Conservation (phyloP, 2,888 invertebrate species). For the Papilio demoleus region DNA sequence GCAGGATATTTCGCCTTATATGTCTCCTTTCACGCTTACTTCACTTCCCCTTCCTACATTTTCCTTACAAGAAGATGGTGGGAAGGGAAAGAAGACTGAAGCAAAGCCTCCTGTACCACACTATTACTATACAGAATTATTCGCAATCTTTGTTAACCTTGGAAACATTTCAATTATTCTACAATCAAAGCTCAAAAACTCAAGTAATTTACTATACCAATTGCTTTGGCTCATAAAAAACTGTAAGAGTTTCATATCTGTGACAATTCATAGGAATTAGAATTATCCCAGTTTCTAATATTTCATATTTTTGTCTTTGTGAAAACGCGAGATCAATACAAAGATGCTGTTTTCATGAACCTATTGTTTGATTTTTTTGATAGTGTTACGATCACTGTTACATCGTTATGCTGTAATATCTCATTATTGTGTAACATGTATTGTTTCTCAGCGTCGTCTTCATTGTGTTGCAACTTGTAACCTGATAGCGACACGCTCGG, state of each 20-base stretch:
- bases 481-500: slow-evolving; percentile 3
- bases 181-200: not conserved
- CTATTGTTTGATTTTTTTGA: slow-evolving; percentile 33
- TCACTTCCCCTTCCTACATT: too few species aligned
- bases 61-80: too few species aligned
- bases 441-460: slow-evolving; percentile 15
- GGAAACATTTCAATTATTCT: too few species aligned
- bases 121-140: too few species aligned
- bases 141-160: too few species aligned
- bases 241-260: not conserved
- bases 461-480: slow-evolving; percentile 6
- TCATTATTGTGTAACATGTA: slow-evolving; percentile 21
- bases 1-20: too few species aligned
- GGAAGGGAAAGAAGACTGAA: too few species aligned
- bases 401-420: slow-evolving; percentile 21
- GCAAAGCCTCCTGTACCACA: too few species aligned
- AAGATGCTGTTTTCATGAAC: not conserved
- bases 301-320: not conserved
- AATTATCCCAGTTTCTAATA: not conserved
- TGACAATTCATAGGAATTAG: not conserved
- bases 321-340: not conserved
- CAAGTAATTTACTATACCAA: not conserved
- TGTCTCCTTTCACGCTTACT: too few species aligned
- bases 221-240: not conserved
- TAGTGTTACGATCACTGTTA: slow-evolving; percentile 21